phyloP scores from a whole-genome alignment of 1,140 invertebrate species.

The Xylocopa sonorina region DNA sequence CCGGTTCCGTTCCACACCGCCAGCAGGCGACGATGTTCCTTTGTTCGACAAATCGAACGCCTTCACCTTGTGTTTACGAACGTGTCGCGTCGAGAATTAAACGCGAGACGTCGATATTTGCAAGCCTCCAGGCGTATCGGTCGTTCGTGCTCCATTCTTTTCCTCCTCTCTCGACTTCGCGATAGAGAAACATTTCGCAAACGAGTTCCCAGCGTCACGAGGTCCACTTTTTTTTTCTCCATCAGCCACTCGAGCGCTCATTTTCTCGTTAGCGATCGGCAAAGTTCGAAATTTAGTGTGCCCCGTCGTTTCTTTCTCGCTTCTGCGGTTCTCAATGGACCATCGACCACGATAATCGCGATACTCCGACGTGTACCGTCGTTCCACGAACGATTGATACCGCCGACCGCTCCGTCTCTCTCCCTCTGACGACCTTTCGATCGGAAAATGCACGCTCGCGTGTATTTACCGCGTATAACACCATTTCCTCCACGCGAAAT shows the following conservation, averaged over 20 bases:
- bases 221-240: neutral
- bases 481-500: neutral
- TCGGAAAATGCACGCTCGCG: neutral
- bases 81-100: neutral
- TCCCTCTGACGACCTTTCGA: neutral
- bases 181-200: neutral
- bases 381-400: neutral
- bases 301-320: no score
- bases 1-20: no score
- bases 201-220: neutral
- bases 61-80: neutral
- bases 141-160: neutral
- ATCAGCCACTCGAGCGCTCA: neutral
- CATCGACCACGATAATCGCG: neutral
- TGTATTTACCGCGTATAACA: neutral
- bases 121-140: neutral
- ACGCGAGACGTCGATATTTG: neutral
- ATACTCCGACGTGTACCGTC: neutral
- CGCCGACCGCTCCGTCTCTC: no score
- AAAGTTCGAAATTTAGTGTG: neutral
- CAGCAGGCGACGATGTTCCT: neutral
- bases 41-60: constrained; percentile 6
- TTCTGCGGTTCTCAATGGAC: neutral
- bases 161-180: neutral
- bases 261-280: neutral